These are phyloP conservation scores for Caenorhabditis imperialis DNA, from an alignment of 2,888 invertebrate species.

Conservation along the genomic window DNA sequence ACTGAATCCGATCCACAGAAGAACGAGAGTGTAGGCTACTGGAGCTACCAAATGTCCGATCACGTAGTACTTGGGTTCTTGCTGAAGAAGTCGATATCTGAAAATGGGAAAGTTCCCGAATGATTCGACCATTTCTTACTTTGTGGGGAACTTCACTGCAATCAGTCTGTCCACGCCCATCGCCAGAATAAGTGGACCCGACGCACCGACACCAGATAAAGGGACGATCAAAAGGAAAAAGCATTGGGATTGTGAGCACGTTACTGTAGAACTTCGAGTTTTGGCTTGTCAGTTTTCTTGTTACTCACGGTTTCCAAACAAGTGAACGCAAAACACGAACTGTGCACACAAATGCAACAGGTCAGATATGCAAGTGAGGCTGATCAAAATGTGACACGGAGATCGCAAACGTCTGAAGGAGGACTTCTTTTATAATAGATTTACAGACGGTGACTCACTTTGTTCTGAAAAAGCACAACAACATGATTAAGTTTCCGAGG, in stretches of 20 bases:
- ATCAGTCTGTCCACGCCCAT: conserved; percentile 61
- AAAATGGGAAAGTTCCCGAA: neutral
- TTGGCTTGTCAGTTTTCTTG: neutral
- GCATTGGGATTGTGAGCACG: conserved; percentile 46
- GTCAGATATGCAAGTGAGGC: conserved; percentile 53
- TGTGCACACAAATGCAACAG: conserved; percentile 53
- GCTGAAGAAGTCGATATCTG: conserved; percentile 57
- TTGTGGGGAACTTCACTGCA: conserved; percentile 55
- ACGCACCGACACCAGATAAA: conserved; percentile 44
- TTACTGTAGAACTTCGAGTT: conserved; percentile 18
- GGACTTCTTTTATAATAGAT: neutral
- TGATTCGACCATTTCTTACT: conserved; percentile 7
- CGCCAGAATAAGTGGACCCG: conserved; percentile 49
- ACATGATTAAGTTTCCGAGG: conserved; percentile 52
- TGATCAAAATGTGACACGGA: conserved; percentile 57
- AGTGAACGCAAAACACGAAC: conserved; percentile 52
- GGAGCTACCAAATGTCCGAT: conserved; percentile 43
- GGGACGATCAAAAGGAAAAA: conserved; percentile 54
- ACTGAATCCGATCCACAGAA: conserved; percentile 38
- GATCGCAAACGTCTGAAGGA: conserved; percentile 47
- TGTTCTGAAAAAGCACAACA: conserved; percentile 41
- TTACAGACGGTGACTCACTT: conserved; percentile 25
- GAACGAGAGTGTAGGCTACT: conserved; percentile 21
- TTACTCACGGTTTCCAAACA: conserved; percentile 46
- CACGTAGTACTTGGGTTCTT: conserved; percentile 41